Base-by-base conservation (phyloP, 2,113 vertebrate genomes). In the Canis aureus region DNA sequence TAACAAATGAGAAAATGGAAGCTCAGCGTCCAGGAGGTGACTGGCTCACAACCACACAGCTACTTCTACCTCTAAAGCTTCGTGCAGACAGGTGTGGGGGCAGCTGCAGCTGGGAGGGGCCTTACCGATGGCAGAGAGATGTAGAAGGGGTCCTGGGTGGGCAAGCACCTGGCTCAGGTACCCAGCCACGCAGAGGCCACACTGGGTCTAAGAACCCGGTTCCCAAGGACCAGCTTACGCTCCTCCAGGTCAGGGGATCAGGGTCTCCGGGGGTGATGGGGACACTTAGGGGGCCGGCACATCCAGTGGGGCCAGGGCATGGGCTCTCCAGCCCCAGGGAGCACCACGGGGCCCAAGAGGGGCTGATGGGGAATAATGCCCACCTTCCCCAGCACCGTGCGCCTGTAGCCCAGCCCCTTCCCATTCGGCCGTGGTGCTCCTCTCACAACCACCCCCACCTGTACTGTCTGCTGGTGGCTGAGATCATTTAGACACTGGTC, bases 41-140 rank as follows among this genome's bases (percentile, higher is more conserved):
- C 17, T 2, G 2, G 67, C 20, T 76, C 27, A 55, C 0, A 23
- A 29, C 43, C 53, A 62, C 8, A 11, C 0, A 16, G 38, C 49
- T 10, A 2, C 43, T 66, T 16, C 4, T 32, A 51, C 53, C 59
- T 85, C 91, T 19, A 13, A 25, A 80, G n/a, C 51, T 53, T n/a
- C 29, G 23, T 3, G 35, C 2, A 84, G 22, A 20, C 51, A 25
- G 69, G 74, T 13, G 1, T 51, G 43, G 49, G 74, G 55, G 81
- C 49, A 35, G 67, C 32, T 32, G 1, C 20, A 17, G 10, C 20
- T 1, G 67, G 19, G 19, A 32, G 53, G 51, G 38, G 35, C 16
- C 81, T 69, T 29, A 8, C 51, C 11, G 11, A n/a, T 35, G 55
- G 29, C n/a, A 20, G 13, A 38, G 35, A 59, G 51, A 22, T 16